A percentile compares a stretch with the other conserved stretches of the same genome.
These are phyloP conservation scores for Podarcis cretensis DNA, from an alignment of 2,113 vertebrate genomes.

Conservation along the genomic window DNA sequence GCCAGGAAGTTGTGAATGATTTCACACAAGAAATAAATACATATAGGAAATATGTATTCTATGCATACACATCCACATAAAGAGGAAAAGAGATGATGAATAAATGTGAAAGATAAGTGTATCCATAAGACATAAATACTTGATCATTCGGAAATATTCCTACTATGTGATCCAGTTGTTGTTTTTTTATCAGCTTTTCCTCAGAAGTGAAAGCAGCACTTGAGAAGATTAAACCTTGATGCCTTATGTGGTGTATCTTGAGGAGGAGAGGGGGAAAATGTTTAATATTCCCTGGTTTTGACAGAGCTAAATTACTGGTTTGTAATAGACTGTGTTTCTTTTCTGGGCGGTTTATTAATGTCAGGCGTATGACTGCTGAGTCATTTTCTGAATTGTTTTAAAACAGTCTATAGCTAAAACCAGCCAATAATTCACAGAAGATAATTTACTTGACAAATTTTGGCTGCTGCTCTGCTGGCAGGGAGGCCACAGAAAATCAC, in stretches of 20 bases:
- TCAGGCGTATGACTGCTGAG: conserved; percentile 8
- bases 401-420: conserved; percentile 26
- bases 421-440: conserved; percentile 1
- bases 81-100: conserved; percentile 13
- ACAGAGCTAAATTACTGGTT: conserved; percentile 23
- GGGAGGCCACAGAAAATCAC: neutral
- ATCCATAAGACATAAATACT: conserved; percentile 14
- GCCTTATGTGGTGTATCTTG: conserved; percentile 14
- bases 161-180: neutral
- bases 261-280: neutral
- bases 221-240: conserved; percentile 36
- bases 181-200: conserved; percentile 39
- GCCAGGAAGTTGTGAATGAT: neutral
- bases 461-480: conserved; percentile 8
- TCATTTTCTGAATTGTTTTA: conserved; percentile 33
- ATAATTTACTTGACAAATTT: conserved; percentile 5
- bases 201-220: conserved; percentile 33
- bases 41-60: neutral
- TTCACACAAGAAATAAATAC: neutral
- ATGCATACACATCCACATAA: neutral
- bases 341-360: conserved; percentile 30
- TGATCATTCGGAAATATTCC: conserved; percentile 12
- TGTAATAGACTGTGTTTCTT: conserved; percentile 33
- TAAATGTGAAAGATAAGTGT: neutral
- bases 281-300: conserved; percentile 45